phyloP scores from a whole-genome alignment of 2,113 vertebrate genomes.

The Shinisaurus crocodilurus region DNA sequence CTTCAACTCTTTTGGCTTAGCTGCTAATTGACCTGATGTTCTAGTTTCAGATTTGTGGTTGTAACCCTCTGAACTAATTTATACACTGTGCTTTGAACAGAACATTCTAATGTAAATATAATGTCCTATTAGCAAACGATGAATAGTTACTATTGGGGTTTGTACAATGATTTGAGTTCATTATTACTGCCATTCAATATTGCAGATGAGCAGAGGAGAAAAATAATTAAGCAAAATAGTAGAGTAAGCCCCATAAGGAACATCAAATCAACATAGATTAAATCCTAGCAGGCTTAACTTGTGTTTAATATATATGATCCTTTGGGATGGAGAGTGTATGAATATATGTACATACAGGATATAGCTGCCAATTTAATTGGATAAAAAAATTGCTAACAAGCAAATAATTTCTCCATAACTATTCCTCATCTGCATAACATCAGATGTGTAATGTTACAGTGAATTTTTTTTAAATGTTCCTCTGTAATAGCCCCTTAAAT shows the following conservation, averaged over 20 bases:
- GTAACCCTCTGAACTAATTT: slow-evolving; percentile 64
- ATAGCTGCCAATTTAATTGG: slow-evolving; percentile 45
- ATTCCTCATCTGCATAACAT: slow-evolving; percentile 35
- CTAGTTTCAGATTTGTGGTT: slow-evolving; percentile 58
- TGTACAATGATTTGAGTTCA: slow-evolving; percentile 69
- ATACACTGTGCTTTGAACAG: slow-evolving; percentile 48
- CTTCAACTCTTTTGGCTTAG: slow-evolving; percentile 49
- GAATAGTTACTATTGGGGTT: slow-evolving; percentile 54
- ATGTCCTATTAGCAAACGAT: slow-evolving; percentile 63
- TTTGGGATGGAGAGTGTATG: slow-evolving; percentile 34
- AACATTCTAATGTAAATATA: slow-evolving; percentile 65
- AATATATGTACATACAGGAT: slow-evolving; percentile 26
- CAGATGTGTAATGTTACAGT: slow-evolving; percentile 44
- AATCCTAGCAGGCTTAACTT: slow-evolving; percentile 64
- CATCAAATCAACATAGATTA: slow-evolving; percentile 67
- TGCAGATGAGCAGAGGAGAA: slow-evolving; percentile 51
- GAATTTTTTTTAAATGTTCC: slow-evolving; percentile 58
- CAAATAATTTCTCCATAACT: slow-evolving; percentile 42
- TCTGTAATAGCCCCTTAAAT: slow-evolving; percentile 60
- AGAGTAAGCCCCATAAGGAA: slow-evolving; percentile 59
- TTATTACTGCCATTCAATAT: slow-evolving; percentile 68
- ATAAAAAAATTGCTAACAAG: slow-evolving; percentile 51
- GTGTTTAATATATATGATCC: slow-evolving; percentile 60
- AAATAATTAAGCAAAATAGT: slow-evolving; percentile 68
- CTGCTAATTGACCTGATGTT: slow-evolving; percentile 70